These are phyloP conservation scores for Ichneumon xanthorius DNA, from an alignment of 2,888 invertebrate genomes.

Conservation along the genomic window DNA sequence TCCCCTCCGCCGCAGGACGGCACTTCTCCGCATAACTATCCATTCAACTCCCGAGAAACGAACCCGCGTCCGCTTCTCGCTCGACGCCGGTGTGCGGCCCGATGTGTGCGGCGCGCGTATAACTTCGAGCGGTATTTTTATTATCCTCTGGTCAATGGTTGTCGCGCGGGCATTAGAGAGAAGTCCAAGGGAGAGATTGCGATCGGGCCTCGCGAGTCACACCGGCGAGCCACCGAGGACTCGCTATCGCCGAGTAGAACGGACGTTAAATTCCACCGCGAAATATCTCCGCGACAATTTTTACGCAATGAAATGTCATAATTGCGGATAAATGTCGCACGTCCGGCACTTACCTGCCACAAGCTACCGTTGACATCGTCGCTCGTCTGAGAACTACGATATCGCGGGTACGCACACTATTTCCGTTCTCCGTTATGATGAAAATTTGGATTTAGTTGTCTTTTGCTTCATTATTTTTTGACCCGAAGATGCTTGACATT, in stretches of 20 bases:
- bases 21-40: conserved; percentile 54
- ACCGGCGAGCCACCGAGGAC: conserved; percentile 21
- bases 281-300: conserved; percentile 61
- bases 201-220: conserved; percentile 2
- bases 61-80: conserved; percentile 46
- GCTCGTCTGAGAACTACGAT: conserved; percentile 32
- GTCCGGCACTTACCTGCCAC: conserved; percentile 64
- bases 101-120: conserved; percentile 21
- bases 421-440: not conserved
- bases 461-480: conserved; percentile 54
- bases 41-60: conserved; percentile 56
- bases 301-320: conserved; percentile 70
- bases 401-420: conserved; percentile 1
- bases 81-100: conserved; percentile 13
- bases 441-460: conserved; percentile 23
- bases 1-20: conserved; percentile 12
- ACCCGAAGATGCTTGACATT: conserved; percentile 48
- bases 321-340: conserved; percentile 66
- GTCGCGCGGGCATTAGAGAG: conserved; percentile 23
- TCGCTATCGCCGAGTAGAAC: conserved; percentile 27
- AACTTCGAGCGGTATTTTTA: conserved; percentile 62
- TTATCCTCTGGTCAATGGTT: conserved; percentile 56
- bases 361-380: conserved; percentile 49
- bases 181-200: conserved; percentile 37
- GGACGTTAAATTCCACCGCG: conserved; percentile 44